These are phyloP conservation scores for Dissostichus mawsoni DNA, from an alignment of 2,113 vertebrate genomes.

Conservation along the genomic window DNA sequence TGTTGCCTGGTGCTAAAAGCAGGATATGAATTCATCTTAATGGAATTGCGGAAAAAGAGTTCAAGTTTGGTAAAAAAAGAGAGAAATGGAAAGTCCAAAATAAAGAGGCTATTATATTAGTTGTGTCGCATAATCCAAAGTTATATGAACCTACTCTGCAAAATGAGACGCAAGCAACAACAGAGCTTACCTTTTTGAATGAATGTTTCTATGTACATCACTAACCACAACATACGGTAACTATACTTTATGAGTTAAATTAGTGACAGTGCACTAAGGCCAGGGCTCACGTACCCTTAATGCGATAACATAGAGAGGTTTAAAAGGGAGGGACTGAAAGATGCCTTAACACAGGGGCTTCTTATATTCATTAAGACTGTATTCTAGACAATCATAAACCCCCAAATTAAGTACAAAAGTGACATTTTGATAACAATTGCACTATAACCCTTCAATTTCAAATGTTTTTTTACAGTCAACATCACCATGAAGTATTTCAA, in stretches of 20 bases:
- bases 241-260: not conserved
- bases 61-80: not conserved
- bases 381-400: not conserved
- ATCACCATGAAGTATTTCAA: slow-evolving; percentile 24
- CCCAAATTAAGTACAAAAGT: not conserved
- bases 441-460: slow-evolving; percentile 5
- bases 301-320: not conserved
- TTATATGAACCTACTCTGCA: not conserved
- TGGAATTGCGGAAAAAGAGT: not conserved
- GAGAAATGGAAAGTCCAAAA: not conserved
- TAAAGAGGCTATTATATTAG: not conserved
- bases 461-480: slow-evolving; percentile 34
- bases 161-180: not conserved
- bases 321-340: not conserved
- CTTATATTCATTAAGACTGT: not conserved
- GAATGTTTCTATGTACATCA: not conserved
- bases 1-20: slow-evolving; percentile 6
- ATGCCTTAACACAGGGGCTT: too few species aligned
- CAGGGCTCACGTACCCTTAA: too few species aligned
- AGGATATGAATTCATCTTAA: not conserved
- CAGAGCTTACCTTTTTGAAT: not conserved
- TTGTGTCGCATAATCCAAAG: not conserved
- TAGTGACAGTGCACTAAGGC: not conserved
- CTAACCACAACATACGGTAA: not conserved
- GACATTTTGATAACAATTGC: not conserved